Evolutionary conservation across 2,888 invertebrate genomes (phyloP), one percentile per base, ranked within the genome.

Genomic region (Microctonus aethiopoides): DNA sequence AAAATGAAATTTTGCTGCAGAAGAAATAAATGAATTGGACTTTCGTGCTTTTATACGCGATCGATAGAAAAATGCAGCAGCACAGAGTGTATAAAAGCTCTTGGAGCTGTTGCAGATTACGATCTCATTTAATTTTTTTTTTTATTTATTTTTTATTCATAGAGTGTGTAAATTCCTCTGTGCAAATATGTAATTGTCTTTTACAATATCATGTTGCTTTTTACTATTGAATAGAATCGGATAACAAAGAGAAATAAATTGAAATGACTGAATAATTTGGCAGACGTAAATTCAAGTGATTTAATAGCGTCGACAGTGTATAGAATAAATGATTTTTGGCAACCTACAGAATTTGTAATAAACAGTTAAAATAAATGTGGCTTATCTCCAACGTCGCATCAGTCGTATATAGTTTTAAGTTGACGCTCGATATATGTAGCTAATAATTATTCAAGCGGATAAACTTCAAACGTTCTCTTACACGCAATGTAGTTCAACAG

Each of bases 51-150:
- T 63, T 46, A 34, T 64, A 20, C n/a, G 32, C 26, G 52, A 64
- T 64, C 64, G 52, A 64, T 54, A 52, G 16, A 32, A 22, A 54
- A 36, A 64, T 54, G 54, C 52, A 52, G 52, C 24, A 63, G 41
- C 52, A 41, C 36, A 11, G 61, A 11, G 61, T 39, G 24, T 26
- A 61, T 36, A 41, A 51, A 26, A n/a, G n/a, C 24, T 32, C 20
- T 34, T 29, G 51, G 16, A 46, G 29, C 11, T 46, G 51, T 24
- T 20, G 6, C 26, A 62, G 51, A 62, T 51, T 62, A 46, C 20
- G 16, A 29, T 13, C 20, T 34, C 26, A 46, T 62, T 51, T 62
- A n/a, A n/a, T n/a, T n/a, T n/a, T n/a, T n/a, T n/a, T n/a, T n/a
- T n/a, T n/a, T n/a, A n/a, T n/a, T n/a, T n/a, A n/a, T n/a, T n/a